phyloP scores from a whole-genome alignment of 1,140 invertebrate genomes.

The Brachionus koreanus region DNA sequence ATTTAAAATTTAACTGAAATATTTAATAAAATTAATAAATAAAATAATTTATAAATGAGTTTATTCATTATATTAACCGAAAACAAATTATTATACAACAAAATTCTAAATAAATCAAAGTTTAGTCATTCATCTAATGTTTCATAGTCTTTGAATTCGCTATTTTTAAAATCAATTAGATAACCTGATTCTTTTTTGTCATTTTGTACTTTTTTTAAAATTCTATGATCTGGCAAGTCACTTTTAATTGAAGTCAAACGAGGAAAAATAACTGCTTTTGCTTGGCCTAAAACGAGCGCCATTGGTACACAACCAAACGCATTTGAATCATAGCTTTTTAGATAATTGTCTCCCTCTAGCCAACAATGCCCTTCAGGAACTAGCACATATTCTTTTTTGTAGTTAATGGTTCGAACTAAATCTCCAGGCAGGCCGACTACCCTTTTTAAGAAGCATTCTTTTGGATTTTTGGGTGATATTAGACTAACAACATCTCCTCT shows the following conservation, averaged over 20 bases:
- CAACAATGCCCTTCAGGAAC: slow-evolving; percentile 44
- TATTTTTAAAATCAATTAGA: neutral
- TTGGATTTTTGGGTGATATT: slow-evolving; percentile 42
- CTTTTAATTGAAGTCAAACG: neutral
- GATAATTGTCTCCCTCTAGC: slow-evolving; percentile 40
- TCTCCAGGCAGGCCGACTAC: slow-evolving; percentile 28
- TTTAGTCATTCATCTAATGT: neutral
- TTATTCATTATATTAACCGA: neutral
- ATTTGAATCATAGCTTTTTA: slow-evolving; percentile 29
- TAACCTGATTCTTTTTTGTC: neutral
- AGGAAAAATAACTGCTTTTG: slow-evolving; percentile 15
- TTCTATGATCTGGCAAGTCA: neutral
- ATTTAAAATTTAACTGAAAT: neutral
- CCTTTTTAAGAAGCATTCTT: slow-evolving; percentile 42
- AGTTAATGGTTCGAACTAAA: slow-evolving; percentile 39
- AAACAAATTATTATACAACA: neutral
- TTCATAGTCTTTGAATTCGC: neutral
- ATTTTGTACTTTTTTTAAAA: neutral
- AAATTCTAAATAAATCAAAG: neutral
- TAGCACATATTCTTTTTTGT: slow-evolving; percentile 37
- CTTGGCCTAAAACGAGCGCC: slow-evolving; percentile 16
- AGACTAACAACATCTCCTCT: slow-evolving; percentile 39
- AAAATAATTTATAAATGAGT: neutral
- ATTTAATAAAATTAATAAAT: neutral
- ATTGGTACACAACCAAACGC: slow-evolving; percentile 19